Evolutionary conservation across 1,140 invertebrate genomes (phyloP).

Genomic region (Rhopalosiphum maidis): DNA sequence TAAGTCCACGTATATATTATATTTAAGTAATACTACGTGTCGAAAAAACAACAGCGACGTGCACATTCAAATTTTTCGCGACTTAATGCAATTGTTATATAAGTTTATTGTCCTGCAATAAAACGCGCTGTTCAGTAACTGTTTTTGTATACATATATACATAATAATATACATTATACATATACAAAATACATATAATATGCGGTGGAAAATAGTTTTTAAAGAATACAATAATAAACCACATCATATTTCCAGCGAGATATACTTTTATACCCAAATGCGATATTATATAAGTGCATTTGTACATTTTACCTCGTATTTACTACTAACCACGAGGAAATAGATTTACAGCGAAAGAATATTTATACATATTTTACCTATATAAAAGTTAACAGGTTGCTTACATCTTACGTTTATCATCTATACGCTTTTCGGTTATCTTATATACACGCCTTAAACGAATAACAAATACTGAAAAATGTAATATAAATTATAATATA

Average conservation of each 20-base stretch:
- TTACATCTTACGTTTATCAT: not conserved
- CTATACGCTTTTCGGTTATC: not conserved
- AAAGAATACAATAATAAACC: constrained; percentile 3
- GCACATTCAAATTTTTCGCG: not conserved
- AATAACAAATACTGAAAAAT: not conserved
- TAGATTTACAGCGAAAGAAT: not conserved
- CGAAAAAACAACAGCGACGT: not conserved
- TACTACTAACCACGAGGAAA: not conserved
- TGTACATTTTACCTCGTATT: not conserved
- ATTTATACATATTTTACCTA: not conserved
- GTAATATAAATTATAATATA: not conserved
- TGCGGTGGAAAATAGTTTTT: not conserved
- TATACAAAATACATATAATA: not conserved
- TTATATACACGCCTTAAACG: not conserved
- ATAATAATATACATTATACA: too few relatives aligned
- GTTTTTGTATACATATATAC: not conserved
- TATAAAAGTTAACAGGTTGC: not conserved
- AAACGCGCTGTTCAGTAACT: constrained; percentile 6
- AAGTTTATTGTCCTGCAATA: constrained; percentile 6
- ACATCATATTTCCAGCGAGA: not conserved
- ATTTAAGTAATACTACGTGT: not conserved
- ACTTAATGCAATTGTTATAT: constrained; percentile 18
- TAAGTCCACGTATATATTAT: not conserved
- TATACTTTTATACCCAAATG: not conserved
- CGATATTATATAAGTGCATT: not conserved